Evolutionary conservation across 2,797 vertebrate genomes (phyloP).

Genomic region (Microtus californicus): DNA sequence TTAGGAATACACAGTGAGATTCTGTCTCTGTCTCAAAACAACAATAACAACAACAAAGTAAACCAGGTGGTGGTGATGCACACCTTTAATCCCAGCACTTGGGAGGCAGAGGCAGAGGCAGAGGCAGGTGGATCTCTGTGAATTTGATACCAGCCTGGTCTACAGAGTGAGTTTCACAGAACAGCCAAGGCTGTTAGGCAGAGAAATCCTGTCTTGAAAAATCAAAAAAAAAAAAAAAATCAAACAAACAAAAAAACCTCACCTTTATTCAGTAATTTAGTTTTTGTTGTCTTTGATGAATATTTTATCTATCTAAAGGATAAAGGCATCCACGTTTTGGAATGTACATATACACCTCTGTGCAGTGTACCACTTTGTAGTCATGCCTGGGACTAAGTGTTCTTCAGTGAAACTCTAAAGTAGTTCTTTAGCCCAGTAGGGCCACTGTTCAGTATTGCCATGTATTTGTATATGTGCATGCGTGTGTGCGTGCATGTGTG

Average conservation of each 20-base stretch:
- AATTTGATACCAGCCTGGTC: background rate
- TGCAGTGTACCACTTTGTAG: background rate
- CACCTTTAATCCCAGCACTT: too few species aligned
- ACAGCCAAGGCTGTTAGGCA: background rate
- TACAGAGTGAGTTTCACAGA: background rate
- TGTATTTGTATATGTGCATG: background rate
- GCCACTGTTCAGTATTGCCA: background rate
- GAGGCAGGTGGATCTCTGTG: background rate
- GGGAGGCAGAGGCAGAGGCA: background rate
- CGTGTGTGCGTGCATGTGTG: background rate
- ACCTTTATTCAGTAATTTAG: background rate
- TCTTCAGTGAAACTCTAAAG: background rate
- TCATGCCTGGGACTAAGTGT: background rate
- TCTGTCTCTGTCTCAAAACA: background rate
- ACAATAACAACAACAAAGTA: background rate
- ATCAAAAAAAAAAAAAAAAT: background rate
- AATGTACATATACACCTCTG: background rate
- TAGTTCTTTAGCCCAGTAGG: background rate
- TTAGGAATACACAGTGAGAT: background rate
- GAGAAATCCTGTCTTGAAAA: background rate
- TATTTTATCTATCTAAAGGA: background rate
- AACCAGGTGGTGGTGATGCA: too few species aligned
- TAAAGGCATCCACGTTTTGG: background rate
- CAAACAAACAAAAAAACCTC: background rate
- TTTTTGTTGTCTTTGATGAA: background rate